Conservation (phyloP, 2,888 invertebrate species). For the Helleia helle region DNA sequence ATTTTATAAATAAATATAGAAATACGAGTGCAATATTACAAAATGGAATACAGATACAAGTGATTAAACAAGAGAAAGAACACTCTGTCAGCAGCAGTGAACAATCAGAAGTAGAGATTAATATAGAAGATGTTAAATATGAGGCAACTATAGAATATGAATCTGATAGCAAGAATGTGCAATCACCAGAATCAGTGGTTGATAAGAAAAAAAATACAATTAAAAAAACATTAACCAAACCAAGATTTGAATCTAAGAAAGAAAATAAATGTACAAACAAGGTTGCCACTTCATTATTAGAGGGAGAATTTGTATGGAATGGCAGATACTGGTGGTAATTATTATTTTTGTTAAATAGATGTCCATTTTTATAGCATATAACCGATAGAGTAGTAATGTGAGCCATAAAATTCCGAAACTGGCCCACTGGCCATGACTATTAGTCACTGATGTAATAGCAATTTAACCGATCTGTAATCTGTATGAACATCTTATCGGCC, state of each 20-base stretch:
- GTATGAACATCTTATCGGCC: too few species aligned
- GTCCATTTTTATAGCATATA: too few species aligned
- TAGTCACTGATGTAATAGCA: too few species aligned
- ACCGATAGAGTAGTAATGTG: too few species aligned
- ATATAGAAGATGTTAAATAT: slow-evolving; percentile 16
- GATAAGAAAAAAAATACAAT: slow-evolving; percentile 14
- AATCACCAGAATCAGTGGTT: slow-evolving; percentile 23
- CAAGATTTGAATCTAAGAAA: slow-evolving; percentile 18
- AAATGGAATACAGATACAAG: slow-evolving; percentile 29
- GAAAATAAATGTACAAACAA: slow-evolving; percentile 29
- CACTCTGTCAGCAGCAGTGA: slow-evolving; percentile 22
- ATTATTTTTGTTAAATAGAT: too few species aligned
- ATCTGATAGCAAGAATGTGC: slow-evolving; percentile 16
- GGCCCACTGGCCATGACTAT: too few species aligned
- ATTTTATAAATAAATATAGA: slow-evolving; percentile 47
- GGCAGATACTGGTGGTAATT: slow-evolving; percentile 62
- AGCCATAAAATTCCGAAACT: too few species aligned
- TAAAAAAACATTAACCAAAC: slow-evolving; percentile 18
- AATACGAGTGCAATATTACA: slow-evolving; percentile 39
- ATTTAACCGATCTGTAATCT: too few species aligned
- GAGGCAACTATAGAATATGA: slow-evolving; percentile 1
- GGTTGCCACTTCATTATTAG: slow-evolving; percentile 52
- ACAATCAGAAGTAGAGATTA: slow-evolving; percentile 13
- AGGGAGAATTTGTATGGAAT: slow-evolving; percentile 54
- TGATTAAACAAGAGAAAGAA: slow-evolving; percentile 37